A percentile compares a stretch with the other conserved stretches of the same genome.
phyloP scores from a whole-genome alignment of 2,113 vertebrate species.

The Rhynchopsitta pachyrhyncha region DNA sequence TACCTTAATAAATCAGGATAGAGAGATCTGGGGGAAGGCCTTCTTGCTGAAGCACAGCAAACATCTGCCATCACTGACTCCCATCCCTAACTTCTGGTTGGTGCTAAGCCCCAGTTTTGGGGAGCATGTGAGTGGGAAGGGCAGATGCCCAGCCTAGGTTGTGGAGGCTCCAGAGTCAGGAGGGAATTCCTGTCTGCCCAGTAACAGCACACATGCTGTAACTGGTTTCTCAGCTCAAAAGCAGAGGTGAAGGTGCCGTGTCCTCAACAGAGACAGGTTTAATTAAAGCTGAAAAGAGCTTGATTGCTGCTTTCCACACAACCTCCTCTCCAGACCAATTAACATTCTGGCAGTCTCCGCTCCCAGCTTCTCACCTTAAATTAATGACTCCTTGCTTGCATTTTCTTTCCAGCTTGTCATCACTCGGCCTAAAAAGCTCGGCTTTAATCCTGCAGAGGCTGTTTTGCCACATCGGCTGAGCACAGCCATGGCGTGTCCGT shows the following conservation, averaged over 20 bases:
- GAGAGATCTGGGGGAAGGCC: background rate
- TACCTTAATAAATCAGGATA: background rate
- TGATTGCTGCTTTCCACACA: background rate
- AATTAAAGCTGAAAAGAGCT: slow-evolving; percentile 21
- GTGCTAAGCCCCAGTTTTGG: background rate
- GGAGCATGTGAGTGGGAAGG: background rate
- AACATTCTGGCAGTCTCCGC: background rate
- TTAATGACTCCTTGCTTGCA: background rate
- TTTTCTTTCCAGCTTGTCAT: background rate
- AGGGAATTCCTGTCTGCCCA: background rate
- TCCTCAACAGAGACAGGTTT: background rate
- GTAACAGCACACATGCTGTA: background rate
- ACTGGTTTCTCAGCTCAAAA: background rate
- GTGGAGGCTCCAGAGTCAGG: background rate
- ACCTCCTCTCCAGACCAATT: background rate
- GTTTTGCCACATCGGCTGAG: background rate
- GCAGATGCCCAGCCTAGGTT: background rate
- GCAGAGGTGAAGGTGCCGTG: background rate
- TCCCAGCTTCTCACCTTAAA: slow-evolving; percentile 9
- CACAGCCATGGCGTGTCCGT: fast-evolving
- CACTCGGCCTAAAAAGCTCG: background rate
- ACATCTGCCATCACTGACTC: background rate
- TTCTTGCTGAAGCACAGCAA: background rate
- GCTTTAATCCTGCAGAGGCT: background rate
- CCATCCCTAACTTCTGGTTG: background rate